Evolutionary conservation across 2,797 vertebrate genomes (phyloP).

Genomic region (Prunella strophiata): DNA sequence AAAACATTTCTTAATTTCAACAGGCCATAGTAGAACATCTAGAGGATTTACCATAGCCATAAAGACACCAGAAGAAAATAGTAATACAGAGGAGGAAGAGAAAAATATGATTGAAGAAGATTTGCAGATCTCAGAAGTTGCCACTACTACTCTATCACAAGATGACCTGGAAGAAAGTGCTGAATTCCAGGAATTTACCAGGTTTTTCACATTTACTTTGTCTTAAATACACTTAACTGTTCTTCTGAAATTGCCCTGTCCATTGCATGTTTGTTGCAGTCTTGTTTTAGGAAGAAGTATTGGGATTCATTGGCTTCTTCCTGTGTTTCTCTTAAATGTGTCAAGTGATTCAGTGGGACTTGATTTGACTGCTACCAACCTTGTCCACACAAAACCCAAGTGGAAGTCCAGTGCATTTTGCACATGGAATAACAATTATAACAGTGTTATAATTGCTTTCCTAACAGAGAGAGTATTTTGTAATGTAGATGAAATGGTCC

Average conservation of each 20-base stretch:
- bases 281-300: neutral
- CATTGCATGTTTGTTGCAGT: neutral
- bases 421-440: neutral
- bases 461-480: neutral
- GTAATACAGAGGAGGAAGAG: slow-evolving; percentile 66
- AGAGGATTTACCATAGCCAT: slow-evolving; percentile 21
- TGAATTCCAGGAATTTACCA: slow-evolving; percentile 47
- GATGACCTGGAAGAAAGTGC: slow-evolving; percentile 61
- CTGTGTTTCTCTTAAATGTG: neutral
- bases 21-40: neutral
- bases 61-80: slow-evolving; percentile 43
- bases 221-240: neutral
- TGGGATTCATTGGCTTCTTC: neutral
- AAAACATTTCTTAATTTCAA: slow-evolving; percentile 17
- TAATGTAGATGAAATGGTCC: neutral
- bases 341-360: neutral
- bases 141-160: slow-evolving; percentile 22
- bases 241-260: neutral
- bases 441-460: neutral
- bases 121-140: slow-evolving; percentile 27
- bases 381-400: neutral
- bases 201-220: slow-evolving; percentile 52
- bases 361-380: neutral
- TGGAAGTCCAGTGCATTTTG: neutral
- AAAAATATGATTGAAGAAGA: slow-evolving; percentile 62